Evolutionary conservation across 92 coral and sea anemone genomes (phyloP), one percentile per base, ranked within the genome.

Genomic region (Desmophyllum pertusum): DNA sequence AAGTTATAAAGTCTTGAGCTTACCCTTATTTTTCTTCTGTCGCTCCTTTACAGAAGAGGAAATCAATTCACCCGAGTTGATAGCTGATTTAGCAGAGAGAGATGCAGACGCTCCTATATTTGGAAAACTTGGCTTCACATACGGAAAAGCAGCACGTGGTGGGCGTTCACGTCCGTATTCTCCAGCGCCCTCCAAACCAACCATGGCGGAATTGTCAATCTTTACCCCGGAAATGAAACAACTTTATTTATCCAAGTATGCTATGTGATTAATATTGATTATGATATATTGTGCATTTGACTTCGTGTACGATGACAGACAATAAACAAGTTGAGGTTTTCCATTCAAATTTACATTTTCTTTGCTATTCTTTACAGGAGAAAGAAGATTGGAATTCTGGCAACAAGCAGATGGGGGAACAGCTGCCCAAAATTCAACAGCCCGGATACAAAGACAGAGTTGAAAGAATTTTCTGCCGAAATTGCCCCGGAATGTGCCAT

Each of bases 381-480:
- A 69, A 88, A 88, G 84, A 88, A 77, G 73, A 79, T 88, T 83
- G 91, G 88, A 45, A 45, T 78, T 9, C 88, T 90, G 63, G 91
- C 91, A 13, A 74, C 85, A 25, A 53, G 72, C 37, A 76, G 61
- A 57, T 90, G 91, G 91, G 80, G 81, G 13, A 75, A 48, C 40
- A 70, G 51, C 30, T 70, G 37, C 75, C 93, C 87, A 33, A 90
- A 80, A 76, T 85, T 89, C 75, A 89, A 89, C 40, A 78, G 57
- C 53, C 92, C 90, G 23, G 81, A 89, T 29, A 31, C 79, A 46
- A 85, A 85, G 40, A 42, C 77, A 5, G 87, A 89, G 36, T 70
- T 89, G 51, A 77, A 75, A 70, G 73, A 76, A 39, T 90, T 90
- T 75, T 87, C 85, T 29, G 70, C 74, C 30, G 64, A 90, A 53